phyloP scores from a whole-genome alignment of 2,797 vertebrate species.

The Lithobates pipiens region DNA sequence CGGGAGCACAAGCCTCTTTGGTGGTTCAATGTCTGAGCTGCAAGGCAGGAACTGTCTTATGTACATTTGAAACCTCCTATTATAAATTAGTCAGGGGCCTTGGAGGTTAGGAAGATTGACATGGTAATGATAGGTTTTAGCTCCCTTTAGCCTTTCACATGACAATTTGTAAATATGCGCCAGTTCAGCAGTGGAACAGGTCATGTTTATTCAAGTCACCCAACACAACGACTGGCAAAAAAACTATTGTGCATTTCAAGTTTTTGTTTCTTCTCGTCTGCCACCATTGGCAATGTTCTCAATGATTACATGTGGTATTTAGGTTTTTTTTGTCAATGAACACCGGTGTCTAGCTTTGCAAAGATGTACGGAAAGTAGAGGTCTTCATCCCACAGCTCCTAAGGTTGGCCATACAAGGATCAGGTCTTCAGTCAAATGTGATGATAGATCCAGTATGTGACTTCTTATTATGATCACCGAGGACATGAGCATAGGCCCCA shows the following conservation, averaged over 20 bases:
- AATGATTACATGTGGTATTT: background rate
- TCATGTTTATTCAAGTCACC: conserved; percentile 50
- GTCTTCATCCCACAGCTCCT: no score
- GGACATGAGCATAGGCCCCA: no score
- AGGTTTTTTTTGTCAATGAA: no score
- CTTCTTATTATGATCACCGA: no score
- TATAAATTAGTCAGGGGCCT: conserved; percentile 41
- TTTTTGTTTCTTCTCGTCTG: conserved; percentile 12
- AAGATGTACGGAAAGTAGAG: no score
- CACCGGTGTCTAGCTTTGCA: no score
- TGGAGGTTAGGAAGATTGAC: conserved; percentile 30
- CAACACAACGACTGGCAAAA: background rate
- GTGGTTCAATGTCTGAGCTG: background rate
- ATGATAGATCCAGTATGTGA: no score
- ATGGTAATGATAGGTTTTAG: conserved; percentile 46
- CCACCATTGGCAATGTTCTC: background rate
- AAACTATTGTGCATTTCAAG: conserved; percentile 3
- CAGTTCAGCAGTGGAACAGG: conserved; percentile 23
- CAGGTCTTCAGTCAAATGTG: no score
- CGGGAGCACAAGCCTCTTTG: no score
- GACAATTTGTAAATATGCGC: conserved; percentile 41
- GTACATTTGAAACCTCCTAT: conserved; percentile 12
- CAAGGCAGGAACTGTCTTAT: conserved; percentile 18
- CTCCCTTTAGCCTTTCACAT: conserved; percentile 22
- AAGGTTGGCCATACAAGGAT: no score